Conservation (phyloP, 2,888 invertebrate species). For the Pseudeuparius sepicola region DNA sequence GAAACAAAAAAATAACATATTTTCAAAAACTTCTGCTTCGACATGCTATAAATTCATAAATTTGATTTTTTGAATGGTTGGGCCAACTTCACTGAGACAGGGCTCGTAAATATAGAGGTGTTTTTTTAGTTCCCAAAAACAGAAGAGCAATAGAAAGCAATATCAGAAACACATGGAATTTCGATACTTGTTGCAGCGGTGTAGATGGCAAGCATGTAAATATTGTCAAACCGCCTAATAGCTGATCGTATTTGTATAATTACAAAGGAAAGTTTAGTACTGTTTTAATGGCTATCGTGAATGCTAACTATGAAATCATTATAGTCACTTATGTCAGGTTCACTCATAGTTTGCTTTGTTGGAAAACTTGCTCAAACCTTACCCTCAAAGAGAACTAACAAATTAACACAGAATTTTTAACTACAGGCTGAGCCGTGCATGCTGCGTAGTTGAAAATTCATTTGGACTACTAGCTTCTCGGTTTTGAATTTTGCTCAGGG, state of each 20-base stretch:
- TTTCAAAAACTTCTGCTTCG: too few species aligned
- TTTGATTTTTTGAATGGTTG: too few species aligned
- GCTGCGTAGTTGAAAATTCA: background rate
- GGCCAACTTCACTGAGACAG: too few species aligned
- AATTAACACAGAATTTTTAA: too few species aligned
- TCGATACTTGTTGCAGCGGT: constrained; percentile 4
- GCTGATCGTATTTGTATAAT: constrained; percentile 9
- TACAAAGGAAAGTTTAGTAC: constrained; percentile 7
- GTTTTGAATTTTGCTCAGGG: background rate
- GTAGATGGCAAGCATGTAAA: constrained; percentile 8
- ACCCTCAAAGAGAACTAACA: background rate
- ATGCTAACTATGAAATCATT: constrained; percentile 6
- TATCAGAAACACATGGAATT: constrained; percentile 3
- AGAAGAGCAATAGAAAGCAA: constrained; percentile 2
- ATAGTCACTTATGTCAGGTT: too few species aligned
- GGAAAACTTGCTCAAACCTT: too few species aligned
- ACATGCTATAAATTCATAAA: too few species aligned
- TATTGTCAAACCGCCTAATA: constrained; percentile 7
- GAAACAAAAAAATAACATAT: too few species aligned
- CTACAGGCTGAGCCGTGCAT: background rate
- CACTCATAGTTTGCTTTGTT: too few species aligned
- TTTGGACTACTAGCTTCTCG: background rate
- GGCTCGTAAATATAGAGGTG: too few species aligned
- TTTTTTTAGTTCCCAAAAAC: constrained; percentile 7
- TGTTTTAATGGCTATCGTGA: constrained; percentile 2